These are phyloP conservation scores for Autographa pulchrina DNA, from an alignment of 2,888 invertebrate genomes.

Conservation along the genomic window DNA sequence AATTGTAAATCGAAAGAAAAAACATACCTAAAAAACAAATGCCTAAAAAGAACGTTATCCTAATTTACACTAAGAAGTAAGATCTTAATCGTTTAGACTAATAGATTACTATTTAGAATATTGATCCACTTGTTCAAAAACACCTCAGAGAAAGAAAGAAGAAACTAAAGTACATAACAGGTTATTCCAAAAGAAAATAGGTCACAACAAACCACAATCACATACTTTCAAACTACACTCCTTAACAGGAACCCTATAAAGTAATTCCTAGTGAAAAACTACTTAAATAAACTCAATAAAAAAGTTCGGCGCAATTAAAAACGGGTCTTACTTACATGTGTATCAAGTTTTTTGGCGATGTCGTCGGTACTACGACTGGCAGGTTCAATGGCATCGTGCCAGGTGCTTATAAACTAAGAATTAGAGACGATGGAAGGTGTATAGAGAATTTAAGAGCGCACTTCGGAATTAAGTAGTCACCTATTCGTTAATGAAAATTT, in stretches of 20 bases:
- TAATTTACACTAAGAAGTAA: too few relatives aligned
- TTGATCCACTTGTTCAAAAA: not conserved
- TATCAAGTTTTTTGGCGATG: conserved; percentile 74
- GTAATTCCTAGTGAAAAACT: conserved; percentile 23
- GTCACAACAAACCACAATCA: not conserved
- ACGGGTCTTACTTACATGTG: conserved; percentile 47
- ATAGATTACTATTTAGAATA: too few relatives aligned
- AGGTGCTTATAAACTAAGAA: conserved; percentile 71
- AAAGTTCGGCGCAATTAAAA: conserved; percentile 46
- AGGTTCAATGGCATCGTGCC: conserved; percentile 80
- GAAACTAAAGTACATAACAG: not conserved
- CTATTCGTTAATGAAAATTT: not conserved
- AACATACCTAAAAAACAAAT: too few relatives aligned
- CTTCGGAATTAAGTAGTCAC: not conserved
- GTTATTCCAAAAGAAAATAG: not conserved
- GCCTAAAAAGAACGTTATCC: too few relatives aligned
- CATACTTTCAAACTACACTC: not conserved
- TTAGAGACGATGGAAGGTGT: conserved; percentile 66
- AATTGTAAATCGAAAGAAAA: too few relatives aligned
- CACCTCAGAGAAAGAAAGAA: not conserved
- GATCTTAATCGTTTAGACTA: too few relatives aligned
- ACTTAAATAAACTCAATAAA: conserved; percentile 46
- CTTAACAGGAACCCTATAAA: not conserved
- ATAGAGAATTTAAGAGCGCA: not conserved
- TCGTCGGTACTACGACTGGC: conserved; percentile 47